These are phyloP conservation scores for Myioborus melanocephalus DNA, from an alignment of 2,797 vertebrate genomes.

Conservation along the genomic window DNA sequence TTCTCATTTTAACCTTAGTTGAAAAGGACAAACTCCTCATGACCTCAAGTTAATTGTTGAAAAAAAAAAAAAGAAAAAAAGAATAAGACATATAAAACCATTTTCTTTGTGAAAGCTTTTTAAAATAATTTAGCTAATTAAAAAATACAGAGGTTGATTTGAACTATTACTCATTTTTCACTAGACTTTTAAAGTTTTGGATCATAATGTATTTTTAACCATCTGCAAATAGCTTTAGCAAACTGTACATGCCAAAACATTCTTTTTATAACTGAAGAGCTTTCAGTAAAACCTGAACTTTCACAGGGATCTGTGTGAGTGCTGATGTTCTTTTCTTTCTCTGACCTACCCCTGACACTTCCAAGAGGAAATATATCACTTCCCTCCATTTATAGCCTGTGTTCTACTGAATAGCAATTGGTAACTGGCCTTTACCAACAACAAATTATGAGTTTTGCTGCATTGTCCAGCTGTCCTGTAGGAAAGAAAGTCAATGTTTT, in stretches of 20 bases:
- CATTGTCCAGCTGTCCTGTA: not conserved
- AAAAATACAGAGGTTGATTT: not conserved
- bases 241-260: not conserved
- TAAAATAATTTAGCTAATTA: not conserved
- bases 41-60: not conserved
- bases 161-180: not conserved
- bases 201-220: not conserved
- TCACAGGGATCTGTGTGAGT: not conserved
- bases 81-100: not conserved
- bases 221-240: not conserved
- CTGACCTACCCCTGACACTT: not conserved
- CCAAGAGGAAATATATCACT: not conserved
- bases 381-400: not conserved
- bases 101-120: not conserved
- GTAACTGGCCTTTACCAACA: not conserved
- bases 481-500: not conserved
- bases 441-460: not conserved
- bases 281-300: not conserved
- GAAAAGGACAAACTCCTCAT: not conserved
- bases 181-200: not conserved
- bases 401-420: not conserved
- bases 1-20: not conserved
- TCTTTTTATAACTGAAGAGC: not conserved
- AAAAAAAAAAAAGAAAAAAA: not conserved
- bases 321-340: not conserved